Percentiles rank a stretch among this genome's conserved stretches.
Conservation (phyloP, 2,888 invertebrate genomes). For the Caenorhabditis zanzibari region DNA sequence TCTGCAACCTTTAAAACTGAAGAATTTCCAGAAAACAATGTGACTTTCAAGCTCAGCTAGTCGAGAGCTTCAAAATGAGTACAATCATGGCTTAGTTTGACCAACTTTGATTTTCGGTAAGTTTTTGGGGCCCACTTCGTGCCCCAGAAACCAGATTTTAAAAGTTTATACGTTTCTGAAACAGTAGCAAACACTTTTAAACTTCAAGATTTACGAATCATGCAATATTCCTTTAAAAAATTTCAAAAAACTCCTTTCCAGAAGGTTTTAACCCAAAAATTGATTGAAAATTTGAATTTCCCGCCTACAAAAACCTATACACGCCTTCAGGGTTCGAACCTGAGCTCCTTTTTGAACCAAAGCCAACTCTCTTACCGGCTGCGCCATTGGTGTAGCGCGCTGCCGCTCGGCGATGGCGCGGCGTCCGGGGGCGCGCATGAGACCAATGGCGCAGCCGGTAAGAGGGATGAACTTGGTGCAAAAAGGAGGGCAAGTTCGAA, state of each 20-base stretch:
- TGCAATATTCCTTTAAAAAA: background rate
- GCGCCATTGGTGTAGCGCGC: background rate
- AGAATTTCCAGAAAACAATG: too few species aligned
- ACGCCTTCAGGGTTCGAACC: background rate
- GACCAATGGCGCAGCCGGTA: constrained; percentile 13
- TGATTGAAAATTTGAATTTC: background rate
- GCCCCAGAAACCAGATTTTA: too few species aligned
- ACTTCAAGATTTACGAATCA: too few species aligned
- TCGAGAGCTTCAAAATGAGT: too few species aligned
- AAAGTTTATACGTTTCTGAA: too few species aligned
- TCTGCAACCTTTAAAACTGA: too few species aligned
- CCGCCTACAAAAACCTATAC: background rate
- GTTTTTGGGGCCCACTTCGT: too few species aligned
- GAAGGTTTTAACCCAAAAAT: background rate
- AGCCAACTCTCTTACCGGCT: background rate
- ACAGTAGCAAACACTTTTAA: too few species aligned
- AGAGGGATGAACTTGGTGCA: background rate
- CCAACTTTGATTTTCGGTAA: too few species aligned
- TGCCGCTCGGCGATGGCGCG: background rate
- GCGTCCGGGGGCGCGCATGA: background rate
- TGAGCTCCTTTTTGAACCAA: background rate
- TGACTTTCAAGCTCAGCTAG: too few species aligned
- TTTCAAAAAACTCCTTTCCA: background rate
- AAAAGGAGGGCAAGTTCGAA: background rate
- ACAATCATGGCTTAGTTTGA: too few species aligned